These are phyloP conservation scores for Mixornis gularis DNA, from an alignment of 2,113 vertebrate species.

Conservation along the genomic window DNA sequence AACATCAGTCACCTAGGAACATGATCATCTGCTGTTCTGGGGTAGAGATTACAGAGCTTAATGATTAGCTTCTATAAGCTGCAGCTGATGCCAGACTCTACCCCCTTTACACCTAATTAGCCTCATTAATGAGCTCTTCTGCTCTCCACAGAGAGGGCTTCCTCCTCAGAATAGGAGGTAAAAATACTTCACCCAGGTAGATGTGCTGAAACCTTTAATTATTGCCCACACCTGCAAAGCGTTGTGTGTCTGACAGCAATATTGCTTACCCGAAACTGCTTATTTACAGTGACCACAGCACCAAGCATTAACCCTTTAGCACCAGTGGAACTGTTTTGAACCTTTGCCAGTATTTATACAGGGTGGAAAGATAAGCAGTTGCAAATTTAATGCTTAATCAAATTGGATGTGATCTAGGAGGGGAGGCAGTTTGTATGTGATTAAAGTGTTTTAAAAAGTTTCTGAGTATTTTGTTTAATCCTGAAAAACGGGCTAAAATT, in stretches of 20 bases:
- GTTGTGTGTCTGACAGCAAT: conserved; percentile 66
- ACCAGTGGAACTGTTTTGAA: not conserved
- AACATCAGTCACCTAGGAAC: conserved; percentile 72
- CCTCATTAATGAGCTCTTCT: conserved; percentile 89
- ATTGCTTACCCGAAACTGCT: conserved; percentile 60
- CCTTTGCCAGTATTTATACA: not conserved
- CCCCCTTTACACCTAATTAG: conserved; percentile 98
- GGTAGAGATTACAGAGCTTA: conserved; percentile 90
- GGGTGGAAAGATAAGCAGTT: not conserved
- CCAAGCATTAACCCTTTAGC: conserved; percentile 64
- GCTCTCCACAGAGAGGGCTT: conserved; percentile 80
- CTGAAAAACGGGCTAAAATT: not conserved
- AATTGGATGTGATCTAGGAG: not conserved
- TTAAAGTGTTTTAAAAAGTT: not conserved
- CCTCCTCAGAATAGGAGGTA: conserved; percentile 83
- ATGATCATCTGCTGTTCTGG: conserved; percentile 87
- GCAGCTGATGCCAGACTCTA: conserved; percentile 90
- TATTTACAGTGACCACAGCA: conserved; percentile 62
- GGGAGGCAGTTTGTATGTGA: not conserved
- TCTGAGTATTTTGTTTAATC: not conserved
- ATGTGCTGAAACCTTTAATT: conserved; percentile 80
- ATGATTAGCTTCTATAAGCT: conserved; percentile 86
- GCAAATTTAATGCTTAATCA: not conserved
- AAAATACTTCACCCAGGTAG: conserved; percentile 85
- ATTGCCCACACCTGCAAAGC: conserved; percentile 79